Conservation (phyloP, 1,140 invertebrate species). For the Apis florea region DNA sequence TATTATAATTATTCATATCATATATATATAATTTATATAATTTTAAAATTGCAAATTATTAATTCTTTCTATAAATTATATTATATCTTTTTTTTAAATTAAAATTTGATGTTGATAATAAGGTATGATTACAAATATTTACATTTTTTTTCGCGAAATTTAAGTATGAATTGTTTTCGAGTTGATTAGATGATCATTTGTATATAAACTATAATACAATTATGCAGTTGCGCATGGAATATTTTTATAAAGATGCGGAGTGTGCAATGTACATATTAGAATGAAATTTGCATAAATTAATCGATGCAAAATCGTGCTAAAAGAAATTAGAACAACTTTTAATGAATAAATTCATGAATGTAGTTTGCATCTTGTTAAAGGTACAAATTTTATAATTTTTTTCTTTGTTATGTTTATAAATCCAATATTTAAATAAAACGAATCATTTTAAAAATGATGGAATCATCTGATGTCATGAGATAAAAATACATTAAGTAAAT, state of each 20-base stretch:
- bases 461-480: constrained; percentile 10
- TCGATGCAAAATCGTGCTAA: not conserved
- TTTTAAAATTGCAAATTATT: no score
- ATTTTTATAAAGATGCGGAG: not conserved
- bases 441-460: not conserved
- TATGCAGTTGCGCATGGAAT: not conserved
- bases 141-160: not conserved
- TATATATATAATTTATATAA: no score
- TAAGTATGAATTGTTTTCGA: not conserved
- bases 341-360: not conserved
- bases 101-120: no score
- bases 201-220: constrained; percentile 24
- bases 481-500: constrained; percentile 5
- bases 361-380: not conserved
- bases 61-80: no score
- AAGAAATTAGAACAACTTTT: not conserved
- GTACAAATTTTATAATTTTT: not conserved
- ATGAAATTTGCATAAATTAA: constrained; percentile 27
- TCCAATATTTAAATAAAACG: not conserved
- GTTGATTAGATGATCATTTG: not conserved
- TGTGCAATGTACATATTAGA: constrained; percentile 5
- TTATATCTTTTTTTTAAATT: no score
- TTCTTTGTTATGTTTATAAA: not conserved
- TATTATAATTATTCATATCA: no score
- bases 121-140: not conserved